Percentiles rank a stretch among this genome's conserved stretches.
These are phyloP conservation scores for Apotomis betuletana DNA, from an alignment of 2,888 invertebrate species.

Conservation along the genomic window DNA sequence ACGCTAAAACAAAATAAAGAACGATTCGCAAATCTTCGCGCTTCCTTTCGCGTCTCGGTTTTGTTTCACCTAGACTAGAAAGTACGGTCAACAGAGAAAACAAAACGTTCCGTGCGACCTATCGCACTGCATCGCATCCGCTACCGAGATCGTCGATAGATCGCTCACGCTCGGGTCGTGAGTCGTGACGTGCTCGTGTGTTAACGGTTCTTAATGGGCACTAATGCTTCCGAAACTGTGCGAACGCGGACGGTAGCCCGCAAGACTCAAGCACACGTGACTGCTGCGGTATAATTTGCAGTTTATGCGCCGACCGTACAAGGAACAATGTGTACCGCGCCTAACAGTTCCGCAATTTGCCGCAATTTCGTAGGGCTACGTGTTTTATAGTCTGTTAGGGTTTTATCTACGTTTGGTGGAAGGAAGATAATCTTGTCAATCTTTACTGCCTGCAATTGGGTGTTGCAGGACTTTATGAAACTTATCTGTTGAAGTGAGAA, in stretches of 20 bases:
- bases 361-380: constrained; percentile 62
- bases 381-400: constrained; percentile 49
- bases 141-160: constrained; percentile 81
- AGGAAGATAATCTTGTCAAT: constrained; percentile 20
- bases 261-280: constrained; percentile 74
- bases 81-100: constrained; percentile 53
- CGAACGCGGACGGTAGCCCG: constrained; percentile 81
- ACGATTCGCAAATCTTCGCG: constrained; percentile 4
- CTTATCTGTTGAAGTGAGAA: constrained; percentile 28
- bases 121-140: constrained; percentile 60
- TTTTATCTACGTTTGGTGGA: constrained; percentile 38
- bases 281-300: constrained; percentile 73
- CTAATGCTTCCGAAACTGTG: constrained; percentile 84
- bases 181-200: constrained; percentile 78
- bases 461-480: constrained; percentile 23
- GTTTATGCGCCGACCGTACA: constrained; percentile 65
- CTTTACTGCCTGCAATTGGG: constrained; percentile 20
- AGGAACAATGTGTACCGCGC: constrained; percentile 66
- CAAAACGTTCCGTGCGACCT: constrained; percentile 73
- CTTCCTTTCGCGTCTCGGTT: constrained; percentile 10
- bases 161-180: constrained; percentile 78
- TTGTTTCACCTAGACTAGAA: constrained; percentile 35
- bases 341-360: constrained; percentile 67
- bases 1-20: constrained; percentile 1
- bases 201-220: constrained; percentile 83